Conservation (phyloP, 2,113 vertebrate species). For the Ptychochromis oligacanthus region DNA sequence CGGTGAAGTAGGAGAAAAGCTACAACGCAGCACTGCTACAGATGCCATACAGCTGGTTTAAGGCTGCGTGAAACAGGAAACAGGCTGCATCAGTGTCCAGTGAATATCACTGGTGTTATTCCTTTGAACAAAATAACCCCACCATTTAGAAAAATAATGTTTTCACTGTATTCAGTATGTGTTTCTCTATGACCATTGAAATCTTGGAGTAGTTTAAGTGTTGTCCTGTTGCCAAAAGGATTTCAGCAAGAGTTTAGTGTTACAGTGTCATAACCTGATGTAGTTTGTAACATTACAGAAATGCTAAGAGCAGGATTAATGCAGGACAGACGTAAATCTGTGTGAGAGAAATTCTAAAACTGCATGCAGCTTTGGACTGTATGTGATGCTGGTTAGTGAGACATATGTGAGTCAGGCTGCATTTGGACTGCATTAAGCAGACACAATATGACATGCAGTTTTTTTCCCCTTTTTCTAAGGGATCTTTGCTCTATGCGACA, state of each 20-base stretch:
- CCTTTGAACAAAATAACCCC: background rate
- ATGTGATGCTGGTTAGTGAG: slow-evolving; percentile 20
- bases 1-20: background rate
- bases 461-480: background rate
- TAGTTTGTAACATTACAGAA: background rate
- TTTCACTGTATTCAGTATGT: background rate
- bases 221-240: background rate
- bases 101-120: background rate
- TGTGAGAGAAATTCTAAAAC: background rate
- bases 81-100: background rate
- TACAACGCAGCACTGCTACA: background rate
- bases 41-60: background rate
- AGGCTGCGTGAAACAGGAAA: slow-evolving; percentile 7
- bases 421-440: slow-evolving; percentile 65
- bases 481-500: slow-evolving; percentile 50
- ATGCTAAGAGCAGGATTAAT: slow-evolving; percentile 7
- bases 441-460: slow-evolving; percentile 63
- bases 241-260: background rate
- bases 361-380: background rate
- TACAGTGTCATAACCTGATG: background rate
- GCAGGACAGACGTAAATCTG: background rate
- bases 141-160: background rate
- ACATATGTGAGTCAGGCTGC: slow-evolving; percentile 34
- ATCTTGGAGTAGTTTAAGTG: background rate
- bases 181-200: background rate